Conservation (phyloP, 1,140 invertebrate species). For the Catajapyx aquilonaris region DNA sequence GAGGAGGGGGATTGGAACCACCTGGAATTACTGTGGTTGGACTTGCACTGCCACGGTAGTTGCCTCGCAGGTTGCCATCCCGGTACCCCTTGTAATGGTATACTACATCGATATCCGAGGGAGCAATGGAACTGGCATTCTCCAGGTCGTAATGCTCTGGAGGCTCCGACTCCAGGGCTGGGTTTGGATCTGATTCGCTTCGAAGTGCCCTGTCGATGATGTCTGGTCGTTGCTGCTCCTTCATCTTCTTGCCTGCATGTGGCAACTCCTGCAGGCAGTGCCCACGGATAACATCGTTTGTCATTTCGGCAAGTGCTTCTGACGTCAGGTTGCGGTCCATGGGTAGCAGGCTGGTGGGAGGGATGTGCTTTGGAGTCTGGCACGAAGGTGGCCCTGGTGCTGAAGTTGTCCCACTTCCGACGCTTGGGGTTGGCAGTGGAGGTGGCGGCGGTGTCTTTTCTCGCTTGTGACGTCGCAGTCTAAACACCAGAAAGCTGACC, state of each 20-base stretch:
- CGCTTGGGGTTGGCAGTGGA: constrained; percentile 35
- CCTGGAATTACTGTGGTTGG: constrained; percentile 44
- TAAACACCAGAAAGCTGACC: constrained; percentile 72
- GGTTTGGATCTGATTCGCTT: constrained; percentile 35
- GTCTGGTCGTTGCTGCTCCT: constrained; percentile 54
- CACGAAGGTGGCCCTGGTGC: constrained; percentile 13
- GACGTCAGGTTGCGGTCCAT: constrained; percentile 16
- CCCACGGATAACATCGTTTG: constrained; percentile 20
- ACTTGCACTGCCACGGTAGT: constrained; percentile 27
- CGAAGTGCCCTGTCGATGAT: constrained; percentile 78
- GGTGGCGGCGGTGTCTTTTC: constrained; percentile 44
- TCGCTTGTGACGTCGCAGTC: constrained; percentile 58
- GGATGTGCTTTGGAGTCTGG: constrained; percentile 12
- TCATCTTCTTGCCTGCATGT: constrained; percentile 22
- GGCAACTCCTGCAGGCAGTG: constrained; percentile 50
- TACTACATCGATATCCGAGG: constrained; percentile 89
- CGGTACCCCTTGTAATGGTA: constrained; percentile 85
- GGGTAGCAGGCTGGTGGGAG: constrained; percentile 18
- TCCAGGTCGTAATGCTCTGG: constrained; percentile 93
- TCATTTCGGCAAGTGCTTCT: constrained; percentile 43
- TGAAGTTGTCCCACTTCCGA: constrained; percentile 1
- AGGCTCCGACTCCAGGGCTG: constrained; percentile 40
- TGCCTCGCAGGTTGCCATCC: constrained; percentile 36
- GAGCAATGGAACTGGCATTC: constrained; percentile 90
- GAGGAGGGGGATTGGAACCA: constrained; percentile 28